Base-by-base conservation (phyloP, 1,140 invertebrate species). In the Gryon sp. region DNA sequence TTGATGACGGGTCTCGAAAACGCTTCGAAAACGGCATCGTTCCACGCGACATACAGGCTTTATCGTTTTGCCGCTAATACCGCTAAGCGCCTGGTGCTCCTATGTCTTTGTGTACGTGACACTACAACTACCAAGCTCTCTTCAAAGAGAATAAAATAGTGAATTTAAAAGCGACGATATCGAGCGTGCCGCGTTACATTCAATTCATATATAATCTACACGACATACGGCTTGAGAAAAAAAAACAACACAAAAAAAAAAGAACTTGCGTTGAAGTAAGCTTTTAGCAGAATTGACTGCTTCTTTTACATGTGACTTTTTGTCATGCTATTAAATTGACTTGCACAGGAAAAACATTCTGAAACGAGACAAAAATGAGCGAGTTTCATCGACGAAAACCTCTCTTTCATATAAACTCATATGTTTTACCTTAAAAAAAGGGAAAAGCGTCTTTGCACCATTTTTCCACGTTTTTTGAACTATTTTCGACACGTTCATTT, bases 221-320 rank as follows among this genome's bases (percentile, higher is more conserved):
- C 18, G 32, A 22, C 19, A 19, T 34, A 52, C 16, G 46, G 19
- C 45, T 19, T 40, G 30, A 60, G 16, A 19, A 55, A n/a, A 22
- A 5, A 43, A 24, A 24, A 24, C 22, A 7, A 24, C 7, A 7
- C 5, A 43, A 19, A 43, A 28, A 22, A 53, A 45, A 62, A 70
- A 57, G 57, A 45, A 26, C 14, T 20, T 30, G 22, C 68, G 41
- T 26, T 30, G 59, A 59, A 59, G 45, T 45, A 63, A 59, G 50
- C 60, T 74, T 74, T 66, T 74, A 74, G 45, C 34, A 15, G 34
- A 74, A 74, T 74, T 65, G 60, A 74, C 52, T 59, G 43, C 70
- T 59, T 74, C 53, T 59, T 73, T 63, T 57, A 45, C 53, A 43
- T 16, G 26, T 20, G 26, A 50, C 32, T 52, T 70, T 72, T 62